phyloP scores from a whole-genome alignment of 2,888 invertebrate species.

The Venustoraphidia nigricollis region DNA sequence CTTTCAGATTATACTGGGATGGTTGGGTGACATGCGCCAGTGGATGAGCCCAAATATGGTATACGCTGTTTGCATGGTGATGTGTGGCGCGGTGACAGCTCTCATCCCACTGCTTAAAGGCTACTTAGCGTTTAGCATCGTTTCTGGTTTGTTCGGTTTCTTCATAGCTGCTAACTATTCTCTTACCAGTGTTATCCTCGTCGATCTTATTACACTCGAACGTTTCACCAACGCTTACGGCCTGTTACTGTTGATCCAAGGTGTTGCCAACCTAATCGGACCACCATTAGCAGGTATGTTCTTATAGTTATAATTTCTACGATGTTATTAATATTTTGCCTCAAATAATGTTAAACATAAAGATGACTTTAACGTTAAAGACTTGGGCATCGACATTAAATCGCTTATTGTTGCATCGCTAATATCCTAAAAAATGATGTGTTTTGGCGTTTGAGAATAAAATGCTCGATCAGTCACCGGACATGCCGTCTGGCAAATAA shows the following conservation, averaged over 20 bases:
- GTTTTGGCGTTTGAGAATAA: too few relatives aligned
- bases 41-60: slow-evolving; percentile 63
- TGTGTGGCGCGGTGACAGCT: slow-evolving; percentile 51
- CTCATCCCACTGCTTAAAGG: slow-evolving; percentile 42
- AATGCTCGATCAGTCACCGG: too few relatives aligned
- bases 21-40: slow-evolving; percentile 62
- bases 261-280: slow-evolving; percentile 76
- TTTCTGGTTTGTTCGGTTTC: slow-evolving; percentile 71
- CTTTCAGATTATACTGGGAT: slow-evolving; percentile 63
- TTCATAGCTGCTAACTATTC: slow-evolving; percentile 88
- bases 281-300: slow-evolving; percentile 74
- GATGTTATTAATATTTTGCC: slow-evolving; percentile 4
- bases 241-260: slow-evolving; percentile 71
- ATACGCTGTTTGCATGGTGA: slow-evolving; percentile 66
- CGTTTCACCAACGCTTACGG: slow-evolving; percentile 87
- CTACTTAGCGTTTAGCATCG: slow-evolving; percentile 42
- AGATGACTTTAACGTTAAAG: neutral
- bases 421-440: too few relatives aligned
- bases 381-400: too few relatives aligned
- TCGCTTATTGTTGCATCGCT: too few relatives aligned
- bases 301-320: neutral
- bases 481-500: too few relatives aligned
- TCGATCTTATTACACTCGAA: slow-evolving; percentile 78
- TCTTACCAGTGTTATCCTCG: slow-evolving; percentile 77
- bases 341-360: slow-evolving; percentile 1